A percentile compares a stretch with the other conserved stretches of the same genome.
Conservation (phyloP, 1,140 invertebrate genomes). For the Coenobita brevimanus region DNA sequence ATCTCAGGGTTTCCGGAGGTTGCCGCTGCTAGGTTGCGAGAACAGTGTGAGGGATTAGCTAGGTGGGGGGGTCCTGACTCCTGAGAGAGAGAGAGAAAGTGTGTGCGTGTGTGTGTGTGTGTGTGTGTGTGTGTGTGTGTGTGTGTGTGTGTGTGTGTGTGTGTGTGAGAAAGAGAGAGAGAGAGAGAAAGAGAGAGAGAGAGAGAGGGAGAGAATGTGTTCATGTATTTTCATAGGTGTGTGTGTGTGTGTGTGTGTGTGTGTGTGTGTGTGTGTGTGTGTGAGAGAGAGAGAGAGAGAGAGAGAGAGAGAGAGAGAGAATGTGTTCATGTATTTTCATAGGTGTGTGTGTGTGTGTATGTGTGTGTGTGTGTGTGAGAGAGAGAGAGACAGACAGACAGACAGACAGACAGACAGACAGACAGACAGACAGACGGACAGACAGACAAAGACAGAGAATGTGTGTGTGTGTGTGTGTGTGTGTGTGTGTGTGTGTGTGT, state of each 20-base stretch:
- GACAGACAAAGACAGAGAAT: no score
- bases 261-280: constrained; percentile 39
- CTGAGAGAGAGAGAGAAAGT: no score
- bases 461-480: no score
- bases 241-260: constrained; percentile 26
- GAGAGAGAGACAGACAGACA: not conserved
- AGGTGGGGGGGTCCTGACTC: no score
- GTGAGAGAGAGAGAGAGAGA: not conserved
- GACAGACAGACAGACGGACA: no score
- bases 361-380: not conserved
- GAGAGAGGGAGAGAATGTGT: no score
- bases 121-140: constrained; percentile 25
- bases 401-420: not conserved
- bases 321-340: not conserved
- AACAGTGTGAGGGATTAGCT: no score
- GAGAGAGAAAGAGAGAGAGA: no score
- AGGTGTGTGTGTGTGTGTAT: not conserved
- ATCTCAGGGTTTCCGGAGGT: no score
- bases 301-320: not conserved
- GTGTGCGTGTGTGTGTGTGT: not conserved
- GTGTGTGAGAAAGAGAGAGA: no score
- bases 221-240: no score
- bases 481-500: not conserved
- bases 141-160: constrained; percentile 14
- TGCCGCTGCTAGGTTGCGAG: no score